phyloP scores from a whole-genome alignment of 1,140 invertebrate genomes.

The Nasonia vitripennis region DNA sequence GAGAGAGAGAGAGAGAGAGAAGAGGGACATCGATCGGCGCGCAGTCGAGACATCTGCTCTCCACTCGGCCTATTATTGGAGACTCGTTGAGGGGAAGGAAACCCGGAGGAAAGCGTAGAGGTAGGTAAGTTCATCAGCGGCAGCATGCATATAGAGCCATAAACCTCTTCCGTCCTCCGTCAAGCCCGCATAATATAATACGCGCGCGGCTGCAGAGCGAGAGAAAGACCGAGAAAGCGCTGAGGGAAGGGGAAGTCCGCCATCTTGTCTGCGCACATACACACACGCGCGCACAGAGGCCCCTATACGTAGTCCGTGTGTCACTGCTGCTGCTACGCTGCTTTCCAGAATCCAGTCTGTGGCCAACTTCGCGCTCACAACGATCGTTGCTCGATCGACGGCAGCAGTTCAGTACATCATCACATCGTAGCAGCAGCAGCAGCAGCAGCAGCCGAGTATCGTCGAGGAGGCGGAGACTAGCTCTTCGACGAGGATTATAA shows the following conservation, averaged over 20 bases:
- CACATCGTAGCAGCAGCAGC: background rate
- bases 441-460: background rate
- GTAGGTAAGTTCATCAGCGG: no score
- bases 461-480: background rate
- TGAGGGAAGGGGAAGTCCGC: slow-evolving; percentile 1
- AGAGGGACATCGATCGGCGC: no score
- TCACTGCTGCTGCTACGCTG: background rate
- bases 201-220: background rate
- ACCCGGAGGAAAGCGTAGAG: no score
- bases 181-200: no score
- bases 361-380: slow-evolving; percentile 35
- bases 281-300: background rate
- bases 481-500: no score
- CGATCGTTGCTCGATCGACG: background rate
- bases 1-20: no score
- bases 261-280: background rate
- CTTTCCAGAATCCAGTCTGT: slow-evolving; percentile 39
- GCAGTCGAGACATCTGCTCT: no score
- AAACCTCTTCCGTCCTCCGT: no score
- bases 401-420: background rate
- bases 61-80: no score
- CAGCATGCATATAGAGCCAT: no score
- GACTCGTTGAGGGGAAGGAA: no score
- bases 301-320: background rate
- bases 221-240: background rate